Conservation (phyloP, 2,797 vertebrate species). For the Menidia menidia region DNA sequence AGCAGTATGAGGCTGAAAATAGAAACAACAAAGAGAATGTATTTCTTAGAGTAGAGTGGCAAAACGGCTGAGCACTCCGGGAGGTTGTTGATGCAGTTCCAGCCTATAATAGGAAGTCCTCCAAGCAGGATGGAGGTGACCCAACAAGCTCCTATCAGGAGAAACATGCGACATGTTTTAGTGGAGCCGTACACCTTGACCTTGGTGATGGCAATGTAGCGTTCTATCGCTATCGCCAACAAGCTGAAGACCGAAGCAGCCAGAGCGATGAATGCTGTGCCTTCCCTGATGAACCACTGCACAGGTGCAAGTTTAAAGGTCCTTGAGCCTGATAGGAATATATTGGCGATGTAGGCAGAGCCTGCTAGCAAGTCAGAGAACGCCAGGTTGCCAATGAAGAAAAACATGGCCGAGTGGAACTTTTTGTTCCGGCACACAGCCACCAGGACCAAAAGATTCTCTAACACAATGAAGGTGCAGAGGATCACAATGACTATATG, state of each 20-base stretch:
- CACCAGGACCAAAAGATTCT: constrained; percentile 92
- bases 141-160: constrained; percentile 95
- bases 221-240: constrained; percentile 94
- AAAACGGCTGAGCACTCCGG: constrained; percentile 89
- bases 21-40: constrained; percentile 91
- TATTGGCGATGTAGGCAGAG: constrained; percentile 91
- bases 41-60: constrained; percentile 93
- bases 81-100: constrained; percentile 92
- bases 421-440: constrained; percentile 93
- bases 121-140: constrained; percentile 89
- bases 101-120: constrained; percentile 93
- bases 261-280: constrained; percentile 92
- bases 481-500: constrained; percentile 85
- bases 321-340: constrained; percentile 86
- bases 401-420: constrained; percentile 97
- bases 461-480: constrained; percentile 91
- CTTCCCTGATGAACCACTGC: constrained; percentile 95
- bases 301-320: constrained; percentile 88
- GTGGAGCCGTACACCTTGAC: constrained; percentile 92
- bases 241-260: constrained; percentile 95
- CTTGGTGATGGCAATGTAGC: constrained; percentile 92
- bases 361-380: constrained; percentile 94
- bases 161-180: constrained; percentile 92
- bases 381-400: constrained; percentile 95
- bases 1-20: constrained; percentile 91